Conservation (phyloP, 2,113 vertebrate species). For the Notothenia rossii region DNA sequence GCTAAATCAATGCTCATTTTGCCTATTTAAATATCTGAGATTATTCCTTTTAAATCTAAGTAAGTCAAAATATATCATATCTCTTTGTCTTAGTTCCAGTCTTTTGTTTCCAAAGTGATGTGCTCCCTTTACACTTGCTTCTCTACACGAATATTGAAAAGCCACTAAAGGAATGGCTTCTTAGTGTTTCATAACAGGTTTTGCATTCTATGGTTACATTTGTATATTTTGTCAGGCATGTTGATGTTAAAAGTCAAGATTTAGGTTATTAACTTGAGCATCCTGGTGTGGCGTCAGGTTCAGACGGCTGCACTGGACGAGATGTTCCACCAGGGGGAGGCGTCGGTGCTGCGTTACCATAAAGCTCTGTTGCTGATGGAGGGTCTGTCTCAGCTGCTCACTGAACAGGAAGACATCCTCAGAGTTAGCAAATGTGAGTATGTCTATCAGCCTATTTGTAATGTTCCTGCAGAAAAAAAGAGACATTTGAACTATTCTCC, state of each 20-base stretch:
- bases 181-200: background rate
- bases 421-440: conserved; percentile 92
- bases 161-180: background rate
- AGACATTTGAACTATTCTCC: background rate
- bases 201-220: background rate
- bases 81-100: background rate
- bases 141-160: background rate
- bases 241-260: no score
- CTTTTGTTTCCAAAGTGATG: background rate
- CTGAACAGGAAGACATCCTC: conserved; percentile 90
- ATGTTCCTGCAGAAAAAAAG: background rate
- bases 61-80: no score
- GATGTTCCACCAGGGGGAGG: conserved; percentile 96
- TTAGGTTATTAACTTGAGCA: background rate
- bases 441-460: background rate
- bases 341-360: conserved; percentile 92
- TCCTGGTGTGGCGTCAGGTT: conserved; percentile 81
- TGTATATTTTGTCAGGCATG: background rate
- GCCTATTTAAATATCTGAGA: no score
- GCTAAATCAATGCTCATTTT: no score
- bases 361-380: conserved; percentile 96
- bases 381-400: conserved; percentile 91
- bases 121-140: background rate
- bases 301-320: conserved; percentile 96
- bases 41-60: no score